phyloP scores from a whole-genome alignment of 2,113 vertebrate genomes.

The Myanophis thanlyinensis region DNA sequence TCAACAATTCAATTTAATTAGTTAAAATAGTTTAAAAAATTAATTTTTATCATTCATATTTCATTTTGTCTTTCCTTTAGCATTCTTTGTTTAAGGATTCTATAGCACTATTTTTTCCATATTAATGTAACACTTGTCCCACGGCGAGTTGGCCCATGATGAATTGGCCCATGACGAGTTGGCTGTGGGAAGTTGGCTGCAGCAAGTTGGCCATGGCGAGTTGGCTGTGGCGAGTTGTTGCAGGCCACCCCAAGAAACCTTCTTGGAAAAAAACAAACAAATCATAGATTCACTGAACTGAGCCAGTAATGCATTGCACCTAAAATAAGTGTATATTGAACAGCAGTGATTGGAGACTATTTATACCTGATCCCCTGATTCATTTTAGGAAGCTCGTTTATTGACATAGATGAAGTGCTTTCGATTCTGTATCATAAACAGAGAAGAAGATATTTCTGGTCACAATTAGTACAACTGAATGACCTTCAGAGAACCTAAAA shows the following conservation, averaged over 20 bases:
- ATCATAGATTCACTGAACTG: neutral
- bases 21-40: no score
- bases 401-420: neutral
- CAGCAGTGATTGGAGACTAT: neutral
- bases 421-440: neutral
- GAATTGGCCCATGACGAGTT: no score
- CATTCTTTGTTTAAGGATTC: no score
- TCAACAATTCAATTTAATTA: no score
- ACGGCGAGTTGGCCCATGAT: fast-evolving
- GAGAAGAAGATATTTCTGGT: neutral
- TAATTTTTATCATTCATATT: no score
- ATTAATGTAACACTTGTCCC: no score
- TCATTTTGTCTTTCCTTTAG: no score
- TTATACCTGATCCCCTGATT: neutral
- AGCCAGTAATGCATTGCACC: neutral
- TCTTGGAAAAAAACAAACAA: neutral
- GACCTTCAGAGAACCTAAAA: neutral
- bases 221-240: no score
- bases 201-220: no score
- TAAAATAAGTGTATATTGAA: neutral
- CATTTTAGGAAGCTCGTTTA: neutral
- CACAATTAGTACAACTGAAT: neutral
- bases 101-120: no score
- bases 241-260: neutral
- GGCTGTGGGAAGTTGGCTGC: no score